A percentile compares a stretch with the other conserved stretches of the same genome.
Conservation (phyloP, 2,113 vertebrate genomes). For the Dascyllus trimaculatus region DNA sequence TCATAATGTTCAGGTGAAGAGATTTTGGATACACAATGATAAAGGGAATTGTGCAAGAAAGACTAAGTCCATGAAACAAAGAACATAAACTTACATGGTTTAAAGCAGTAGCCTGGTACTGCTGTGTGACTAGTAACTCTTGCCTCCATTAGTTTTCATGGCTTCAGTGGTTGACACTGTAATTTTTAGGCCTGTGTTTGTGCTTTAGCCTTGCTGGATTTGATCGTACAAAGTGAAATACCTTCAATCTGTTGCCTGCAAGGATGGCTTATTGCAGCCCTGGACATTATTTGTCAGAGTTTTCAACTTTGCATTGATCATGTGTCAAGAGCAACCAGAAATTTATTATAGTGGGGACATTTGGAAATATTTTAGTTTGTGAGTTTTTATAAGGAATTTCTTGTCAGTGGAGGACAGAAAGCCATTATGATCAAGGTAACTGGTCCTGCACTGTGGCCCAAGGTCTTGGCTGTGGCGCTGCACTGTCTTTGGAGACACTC, state of each 20-base stretch:
- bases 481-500: constrained; percentile 19
- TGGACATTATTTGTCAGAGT: not conserved
- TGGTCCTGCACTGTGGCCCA: not conserved
- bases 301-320: constrained; percentile 5
- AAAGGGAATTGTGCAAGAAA: not conserved
- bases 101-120: too few species aligned
- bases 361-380: not conserved
- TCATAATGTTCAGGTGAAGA: not conserved
- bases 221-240: not conserved
- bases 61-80: not conserved
- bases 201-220: constrained; percentile 5
- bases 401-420: constrained; percentile 3
- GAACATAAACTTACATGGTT: not conserved
- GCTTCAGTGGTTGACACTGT: constrained; percentile 1
- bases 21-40: not conserved
- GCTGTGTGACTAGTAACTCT: not conserved
- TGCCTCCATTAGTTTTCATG: too few species aligned
- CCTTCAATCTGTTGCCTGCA: constrained; percentile 28
- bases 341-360: not conserved
- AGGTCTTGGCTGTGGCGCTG: constrained; percentile 25
- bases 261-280: constrained; percentile 1
- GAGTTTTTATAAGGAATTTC: too few species aligned
- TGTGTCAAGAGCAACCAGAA: not conserved
- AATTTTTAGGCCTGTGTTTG: not conserved
- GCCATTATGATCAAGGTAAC: constrained; percentile 16